Conservation (phyloP, 64 coral and sea anemone species). For the Orbicella faveolata region DNA sequence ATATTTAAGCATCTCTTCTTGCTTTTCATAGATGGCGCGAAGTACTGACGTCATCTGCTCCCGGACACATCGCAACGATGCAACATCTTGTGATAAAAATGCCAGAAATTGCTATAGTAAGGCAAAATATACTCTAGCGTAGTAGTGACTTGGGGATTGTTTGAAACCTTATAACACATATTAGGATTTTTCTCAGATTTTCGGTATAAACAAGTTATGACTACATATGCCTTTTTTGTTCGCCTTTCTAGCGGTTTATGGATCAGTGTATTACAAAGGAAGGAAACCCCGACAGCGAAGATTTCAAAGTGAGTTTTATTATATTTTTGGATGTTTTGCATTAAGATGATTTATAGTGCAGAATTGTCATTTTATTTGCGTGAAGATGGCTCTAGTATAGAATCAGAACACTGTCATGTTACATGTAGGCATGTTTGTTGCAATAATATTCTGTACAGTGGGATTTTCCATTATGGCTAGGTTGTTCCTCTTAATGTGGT, state of each 20-base stretch:
- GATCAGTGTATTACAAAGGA: constrained; percentile 75
- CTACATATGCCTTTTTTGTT: neutral
- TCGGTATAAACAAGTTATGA: too few species aligned
- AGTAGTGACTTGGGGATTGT: neutral
- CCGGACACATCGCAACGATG: constrained; percentile 54
- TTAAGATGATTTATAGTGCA: too few species aligned
- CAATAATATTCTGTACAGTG: too few species aligned
- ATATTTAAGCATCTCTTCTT: neutral
- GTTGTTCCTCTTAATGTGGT: too few species aligned
- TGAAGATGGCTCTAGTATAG: too few species aligned
- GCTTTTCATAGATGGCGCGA: constrained; percentile 50
- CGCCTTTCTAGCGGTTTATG: constrained; percentile 46
- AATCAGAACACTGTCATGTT: too few species aligned
- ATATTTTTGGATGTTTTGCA: neutral
- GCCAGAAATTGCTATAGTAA: constrained; percentile 58
- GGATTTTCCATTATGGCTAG: too few species aligned
- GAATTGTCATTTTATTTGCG: too few species aligned
- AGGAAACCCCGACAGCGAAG: constrained; percentile 63
- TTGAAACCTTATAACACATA: too few species aligned
- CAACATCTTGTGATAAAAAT: constrained; percentile 39
- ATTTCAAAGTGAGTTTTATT: constrained; percentile 76
- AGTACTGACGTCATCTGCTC: constrained; percentile 27
- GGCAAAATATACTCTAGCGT: neutral
- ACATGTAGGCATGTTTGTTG: too few species aligned
- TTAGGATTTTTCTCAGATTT: too few species aligned